Base-by-base conservation (phyloP, 2,113 vertebrate genomes). In the Tachuris rubrigastra region DNA sequence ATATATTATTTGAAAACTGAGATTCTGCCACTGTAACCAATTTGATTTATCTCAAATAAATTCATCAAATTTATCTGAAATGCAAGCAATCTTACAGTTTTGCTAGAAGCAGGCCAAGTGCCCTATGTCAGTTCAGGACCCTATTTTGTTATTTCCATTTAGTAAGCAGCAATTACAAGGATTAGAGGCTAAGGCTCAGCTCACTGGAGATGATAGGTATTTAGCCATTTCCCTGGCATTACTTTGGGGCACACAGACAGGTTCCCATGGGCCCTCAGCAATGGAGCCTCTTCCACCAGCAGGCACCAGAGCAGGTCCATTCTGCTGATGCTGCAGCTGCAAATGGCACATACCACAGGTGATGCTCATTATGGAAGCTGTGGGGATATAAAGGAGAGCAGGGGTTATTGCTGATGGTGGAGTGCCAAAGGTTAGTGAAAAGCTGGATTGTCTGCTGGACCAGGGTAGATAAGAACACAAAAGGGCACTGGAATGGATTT, bases 371-470 rank as follows among this genome's bases (percentile, higher is more conserved):
- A 97, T 23, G 1, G 95, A 84, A 91, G 94, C 96, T 76, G 28
- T 2, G 53, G 95, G 90, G 79, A 76, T 37, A 49, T 35, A 96
- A 95, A 96, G 88, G 89, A 93, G 85, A 86, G 35, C 85, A 44
- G 0, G 12, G 97, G 60, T 96, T 95, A 93, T 75, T 94, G 96
- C 95, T 90, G 94, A 93, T 97, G 97, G 97, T 97, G 68, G 85
- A 89, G 74, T 96, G 98, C 97, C 98, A 98, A 96, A 98, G 98
- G 98, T 98, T 97, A 98, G 95, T 98, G 97, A 98, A 97, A 98
- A 97, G 96, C 97, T 60, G 96, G 95, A 93, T 96, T 98, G 97
- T 97, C 95, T 97, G 93, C 98, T 98, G 98, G 97, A 95, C 96
- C 21, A 15, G 92, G 59, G 87, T 97, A 98, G 98, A 98, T 98